A percentile compares a stretch with the other conserved stretches of the same genome.
These are phyloP conservation scores for Aegotheles bennettii DNA, from an alignment of 2,113 vertebrate genomes.

Conservation along the genomic window DNA sequence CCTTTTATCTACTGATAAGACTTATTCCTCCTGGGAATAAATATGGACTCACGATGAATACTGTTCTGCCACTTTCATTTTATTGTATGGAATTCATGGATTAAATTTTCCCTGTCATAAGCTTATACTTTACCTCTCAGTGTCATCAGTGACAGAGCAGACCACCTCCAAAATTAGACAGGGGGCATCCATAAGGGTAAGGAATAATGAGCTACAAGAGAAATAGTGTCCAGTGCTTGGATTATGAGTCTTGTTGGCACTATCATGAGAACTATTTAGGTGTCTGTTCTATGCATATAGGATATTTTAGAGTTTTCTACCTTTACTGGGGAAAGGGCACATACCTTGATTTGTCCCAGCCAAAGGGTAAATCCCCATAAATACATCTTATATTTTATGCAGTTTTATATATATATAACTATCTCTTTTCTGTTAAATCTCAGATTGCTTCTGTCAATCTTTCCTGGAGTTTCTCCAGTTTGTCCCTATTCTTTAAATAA, in stretches of 20 bases:
- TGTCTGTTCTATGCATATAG: background rate
- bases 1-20: background rate
- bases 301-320: background rate
- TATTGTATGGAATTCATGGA: background rate
- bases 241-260: background rate
- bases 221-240: background rate
- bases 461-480: background rate
- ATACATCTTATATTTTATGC: background rate
- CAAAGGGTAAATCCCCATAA: background rate
- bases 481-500: background rate
- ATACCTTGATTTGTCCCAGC: background rate
- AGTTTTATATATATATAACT: background rate
- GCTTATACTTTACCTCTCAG: background rate
- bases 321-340: background rate
- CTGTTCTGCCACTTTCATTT: background rate
- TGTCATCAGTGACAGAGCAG: background rate
- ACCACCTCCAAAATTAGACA: background rate
- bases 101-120: background rate
- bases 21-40: background rate
- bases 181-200: background rate
- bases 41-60: accelerated
- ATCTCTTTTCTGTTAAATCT: background rate
- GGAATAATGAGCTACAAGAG: background rate
- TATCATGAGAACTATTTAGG: background rate
- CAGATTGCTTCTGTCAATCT: background rate